Conservation (phyloP, 2,797 vertebrate species). For the Synaphobranchus kaupii region DNA sequence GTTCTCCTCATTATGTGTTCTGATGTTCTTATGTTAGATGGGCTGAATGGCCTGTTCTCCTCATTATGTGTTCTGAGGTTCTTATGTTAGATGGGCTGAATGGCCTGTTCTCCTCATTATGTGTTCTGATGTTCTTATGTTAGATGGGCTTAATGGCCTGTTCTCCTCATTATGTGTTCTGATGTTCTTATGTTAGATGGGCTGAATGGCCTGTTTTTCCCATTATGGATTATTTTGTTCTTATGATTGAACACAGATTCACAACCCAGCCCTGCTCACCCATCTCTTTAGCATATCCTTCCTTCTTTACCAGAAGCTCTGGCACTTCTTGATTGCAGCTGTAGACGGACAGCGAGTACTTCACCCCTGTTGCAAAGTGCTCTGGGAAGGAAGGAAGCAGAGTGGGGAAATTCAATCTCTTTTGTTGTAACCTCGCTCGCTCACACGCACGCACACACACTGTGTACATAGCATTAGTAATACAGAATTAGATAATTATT, state of each 20-base stretch:
- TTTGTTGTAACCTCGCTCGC: background rate
- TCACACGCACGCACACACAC: too few species aligned
- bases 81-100: background rate
- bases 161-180: too few species aligned
- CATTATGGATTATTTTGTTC: too few species aligned
- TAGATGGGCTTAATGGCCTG: background rate
- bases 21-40: background rate
- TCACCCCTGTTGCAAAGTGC: slow-evolving; percentile 65
- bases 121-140: background rate
- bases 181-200: too few species aligned
- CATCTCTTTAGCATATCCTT: slow-evolving; percentile 69
- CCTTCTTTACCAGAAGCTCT: slow-evolving; percentile 60
- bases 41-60: too few species aligned
- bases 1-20: too few species aligned
- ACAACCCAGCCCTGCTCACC: slow-evolving; percentile 54
- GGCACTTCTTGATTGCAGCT: slow-evolving; percentile 58
- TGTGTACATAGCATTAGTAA: too few species aligned
- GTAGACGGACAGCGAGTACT: slow-evolving; percentile 71
- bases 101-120: too few species aligned
- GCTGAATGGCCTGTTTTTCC: background rate
- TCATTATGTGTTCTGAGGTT: background rate
- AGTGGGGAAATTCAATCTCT: background rate
- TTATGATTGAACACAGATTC: background rate
- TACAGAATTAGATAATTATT: too few species aligned
- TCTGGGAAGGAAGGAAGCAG: slow-evolving; percentile 47